Conservation (phyloP, 2,797 vertebrate genomes). For the Acanthopagrus latus region DNA sequence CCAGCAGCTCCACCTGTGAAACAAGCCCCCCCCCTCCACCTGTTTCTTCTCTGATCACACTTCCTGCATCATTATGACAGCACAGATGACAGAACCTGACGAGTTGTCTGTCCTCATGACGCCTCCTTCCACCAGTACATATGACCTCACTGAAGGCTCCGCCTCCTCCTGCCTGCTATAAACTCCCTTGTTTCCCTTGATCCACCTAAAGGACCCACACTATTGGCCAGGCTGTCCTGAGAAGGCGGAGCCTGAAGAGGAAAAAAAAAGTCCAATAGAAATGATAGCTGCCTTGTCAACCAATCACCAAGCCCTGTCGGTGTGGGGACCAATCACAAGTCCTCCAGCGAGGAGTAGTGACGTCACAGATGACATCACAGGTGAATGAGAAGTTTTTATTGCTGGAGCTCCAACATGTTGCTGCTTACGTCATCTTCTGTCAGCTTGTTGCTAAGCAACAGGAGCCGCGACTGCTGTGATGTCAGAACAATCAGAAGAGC, state of each 20-base stretch:
- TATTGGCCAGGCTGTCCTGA: not conserved
- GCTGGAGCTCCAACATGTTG: conserved; percentile 40
- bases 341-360: conserved; percentile 35
- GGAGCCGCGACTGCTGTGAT: conserved; percentile 11
- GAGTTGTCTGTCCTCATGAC: not conserved
- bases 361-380: conserved; percentile 53
- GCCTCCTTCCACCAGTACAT: conserved; percentile 5
- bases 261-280: conserved; percentile 63
- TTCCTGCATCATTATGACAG: not conserved
- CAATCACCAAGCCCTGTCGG: conserved; percentile 61
- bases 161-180: not conserved
- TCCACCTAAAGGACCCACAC: not conserved
- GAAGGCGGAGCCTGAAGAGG: conserved; percentile 22
- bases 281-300: conserved; percentile 83
- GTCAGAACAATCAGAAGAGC: conserved; percentile 56
- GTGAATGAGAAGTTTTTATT: conserved; percentile 52
- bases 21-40: too few species aligned
- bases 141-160: not conserved
- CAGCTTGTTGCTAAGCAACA: conserved; percentile 43
- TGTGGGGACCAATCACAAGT: conserved; percentile 51
- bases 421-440: conserved; percentile 5
- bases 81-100: not conserved
- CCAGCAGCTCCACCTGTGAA: conserved; percentile 3
- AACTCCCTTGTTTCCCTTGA: conserved; percentile 24
- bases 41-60: not conserved